Percentiles rank a stretch among this genome's conserved stretches.
Conservation (phyloP, 2,113 vertebrate species). For the Crotalus helleri region DNA sequence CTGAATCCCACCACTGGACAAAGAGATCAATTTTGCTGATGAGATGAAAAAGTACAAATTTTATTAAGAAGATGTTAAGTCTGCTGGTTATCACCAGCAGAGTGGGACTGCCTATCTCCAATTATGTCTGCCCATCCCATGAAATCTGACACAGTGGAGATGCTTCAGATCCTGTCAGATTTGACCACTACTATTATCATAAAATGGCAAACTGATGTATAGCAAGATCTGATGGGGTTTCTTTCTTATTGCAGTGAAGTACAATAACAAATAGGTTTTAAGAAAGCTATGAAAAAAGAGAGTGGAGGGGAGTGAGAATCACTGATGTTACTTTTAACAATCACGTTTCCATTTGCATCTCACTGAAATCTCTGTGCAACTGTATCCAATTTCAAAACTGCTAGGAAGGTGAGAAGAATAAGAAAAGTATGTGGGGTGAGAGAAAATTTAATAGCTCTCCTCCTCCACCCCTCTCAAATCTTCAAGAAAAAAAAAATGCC, state of each 20-base stretch:
- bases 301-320: background rate
- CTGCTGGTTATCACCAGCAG: background rate
- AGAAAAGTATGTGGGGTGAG: too few relatives aligned
- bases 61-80: background rate
- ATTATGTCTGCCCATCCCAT: background rate
- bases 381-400: background rate
- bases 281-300: background rate
- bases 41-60: background rate
- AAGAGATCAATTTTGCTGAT: background rate
- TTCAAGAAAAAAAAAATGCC: background rate
- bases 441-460: background rate
- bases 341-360: background rate
- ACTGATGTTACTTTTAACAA: background rate
- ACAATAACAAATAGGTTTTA: background rate
- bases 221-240: background rate
- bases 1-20: background rate
- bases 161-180: background rate
- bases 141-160: background rate
- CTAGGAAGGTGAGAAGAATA: background rate
- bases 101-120: background rate
- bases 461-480: background rate
- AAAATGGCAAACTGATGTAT: background rate
- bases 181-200: background rate
- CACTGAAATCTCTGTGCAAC: background rate
- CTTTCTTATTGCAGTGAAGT: background rate